These are phyloP conservation scores for Perccottus glenii DNA, from an alignment of 2,113 vertebrate genomes.

Conservation along the genomic window DNA sequence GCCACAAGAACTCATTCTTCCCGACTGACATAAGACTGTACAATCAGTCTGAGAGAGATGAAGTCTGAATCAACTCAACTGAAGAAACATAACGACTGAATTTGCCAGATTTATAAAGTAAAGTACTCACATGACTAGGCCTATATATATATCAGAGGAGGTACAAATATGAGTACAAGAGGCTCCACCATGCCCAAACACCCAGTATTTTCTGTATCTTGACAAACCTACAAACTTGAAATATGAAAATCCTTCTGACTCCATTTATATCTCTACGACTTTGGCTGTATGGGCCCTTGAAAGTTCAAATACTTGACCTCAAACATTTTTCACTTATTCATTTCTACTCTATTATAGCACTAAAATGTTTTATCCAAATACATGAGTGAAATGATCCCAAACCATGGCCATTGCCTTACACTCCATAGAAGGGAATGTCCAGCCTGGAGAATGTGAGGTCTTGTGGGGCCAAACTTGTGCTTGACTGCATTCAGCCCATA, in stretches of 20 bases:
- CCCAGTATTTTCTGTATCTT: background rate
- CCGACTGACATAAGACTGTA: too few species aligned
- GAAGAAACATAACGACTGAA: too few species aligned
- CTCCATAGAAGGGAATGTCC: constrained; percentile 52
- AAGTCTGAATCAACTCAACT: too few species aligned
- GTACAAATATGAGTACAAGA: too few species aligned
- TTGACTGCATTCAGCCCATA: constrained; percentile 30
- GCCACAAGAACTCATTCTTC: too few species aligned
- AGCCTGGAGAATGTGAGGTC: constrained; percentile 26
- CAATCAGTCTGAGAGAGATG: too few species aligned
- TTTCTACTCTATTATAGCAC: constrained; percentile 9
- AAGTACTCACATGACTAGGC: too few species aligned
- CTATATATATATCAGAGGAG: too few species aligned
- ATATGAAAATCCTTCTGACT: background rate
- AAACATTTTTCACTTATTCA: background rate
- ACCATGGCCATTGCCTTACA: background rate
- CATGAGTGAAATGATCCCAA: constrained; percentile 6
- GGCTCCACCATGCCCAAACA: too few species aligned
- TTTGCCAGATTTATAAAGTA: too few species aligned
- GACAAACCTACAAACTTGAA: background rate
- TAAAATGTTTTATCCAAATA: constrained; percentile 4
- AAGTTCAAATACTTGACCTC: background rate
- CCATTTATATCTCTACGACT: background rate
- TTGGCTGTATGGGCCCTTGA: background rate
- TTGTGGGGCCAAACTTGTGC: constrained; percentile 45